phyloP scores from a whole-genome alignment of 2,888 invertebrate species.

The Acleris emargana region DNA sequence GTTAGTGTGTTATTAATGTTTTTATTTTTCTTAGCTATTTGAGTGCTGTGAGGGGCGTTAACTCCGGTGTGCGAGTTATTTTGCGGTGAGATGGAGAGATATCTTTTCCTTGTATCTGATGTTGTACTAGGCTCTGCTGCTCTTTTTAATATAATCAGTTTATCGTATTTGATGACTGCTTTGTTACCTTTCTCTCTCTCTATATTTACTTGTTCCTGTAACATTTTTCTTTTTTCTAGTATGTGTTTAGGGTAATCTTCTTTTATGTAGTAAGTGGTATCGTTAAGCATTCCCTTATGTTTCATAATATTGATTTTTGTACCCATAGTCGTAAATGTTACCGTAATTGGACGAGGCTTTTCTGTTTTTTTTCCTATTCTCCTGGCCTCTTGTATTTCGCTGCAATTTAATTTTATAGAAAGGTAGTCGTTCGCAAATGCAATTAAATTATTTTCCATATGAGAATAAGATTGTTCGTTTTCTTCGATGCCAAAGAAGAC shows the following conservation, averaged over 20 bases:
- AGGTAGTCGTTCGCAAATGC: not conserved
- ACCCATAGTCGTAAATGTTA: not conserved
- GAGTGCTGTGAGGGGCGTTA: not conserved
- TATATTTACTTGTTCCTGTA: conserved; percentile 10
- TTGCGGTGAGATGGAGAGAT: conserved; percentile 5
- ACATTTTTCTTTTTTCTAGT: conserved; percentile 13
- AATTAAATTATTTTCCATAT: not conserved
- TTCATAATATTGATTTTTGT: conserved; percentile 2
- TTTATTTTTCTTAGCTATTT: conserved; percentile 20
- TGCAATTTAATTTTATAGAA: not conserved
- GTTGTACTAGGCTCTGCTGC: not conserved
- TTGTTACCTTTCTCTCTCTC: conserved; percentile 10
- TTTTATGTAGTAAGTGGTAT: conserved; percentile 13
- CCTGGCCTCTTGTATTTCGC: conserved; percentile 7
- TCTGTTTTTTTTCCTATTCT: conserved; percentile 16
- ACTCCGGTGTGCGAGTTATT: not conserved
- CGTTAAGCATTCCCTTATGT: not conserved
- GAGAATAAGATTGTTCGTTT: not conserved
- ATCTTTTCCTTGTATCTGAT: conserved; percentile 7
- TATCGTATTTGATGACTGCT: conserved; percentile 9
- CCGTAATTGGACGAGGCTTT: not conserved
- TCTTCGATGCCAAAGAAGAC: conserved; percentile 4
- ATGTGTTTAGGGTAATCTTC: conserved; percentile 19
- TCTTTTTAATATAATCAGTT: conserved; percentile 3
- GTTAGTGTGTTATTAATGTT: not conserved